These are phyloP conservation scores for Apodemia hepburni DNA, from an alignment of 2,888 invertebrate genomes.

Conservation along the genomic window DNA sequence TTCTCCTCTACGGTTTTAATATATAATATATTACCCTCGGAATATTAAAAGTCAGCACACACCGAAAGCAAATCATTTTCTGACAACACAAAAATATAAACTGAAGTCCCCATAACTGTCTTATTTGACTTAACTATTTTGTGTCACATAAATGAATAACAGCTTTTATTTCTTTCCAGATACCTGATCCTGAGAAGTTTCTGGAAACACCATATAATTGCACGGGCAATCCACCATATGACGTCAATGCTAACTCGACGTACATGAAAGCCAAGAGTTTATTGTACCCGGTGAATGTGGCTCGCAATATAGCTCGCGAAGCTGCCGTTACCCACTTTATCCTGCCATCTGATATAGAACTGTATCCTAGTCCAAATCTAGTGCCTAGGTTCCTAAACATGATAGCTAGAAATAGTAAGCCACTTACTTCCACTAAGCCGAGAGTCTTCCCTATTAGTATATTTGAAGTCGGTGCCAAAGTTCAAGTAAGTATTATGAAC, in stretches of 20 bases:
- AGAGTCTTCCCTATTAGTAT: slow-evolving; percentile 94
- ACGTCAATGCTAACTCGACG: slow-evolving; percentile 82
- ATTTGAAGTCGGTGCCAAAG: slow-evolving; percentile 88
- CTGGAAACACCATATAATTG: slow-evolving; percentile 85
- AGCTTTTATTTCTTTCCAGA: slow-evolving; percentile 63
- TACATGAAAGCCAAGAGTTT: slow-evolving; percentile 91
- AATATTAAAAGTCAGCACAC: too few species aligned
- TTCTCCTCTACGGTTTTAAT: too few species aligned
- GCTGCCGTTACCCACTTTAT: slow-evolving; percentile 90
- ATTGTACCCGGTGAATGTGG: slow-evolving; percentile 94
- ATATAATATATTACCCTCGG: too few species aligned
- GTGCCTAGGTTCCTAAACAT: slow-evolving; percentile 91
- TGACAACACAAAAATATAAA: too few species aligned
- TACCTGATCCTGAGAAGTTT: slow-evolving; percentile 83
- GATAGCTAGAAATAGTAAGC: slow-evolving; percentile 86
- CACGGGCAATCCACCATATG: slow-evolving; percentile 84
- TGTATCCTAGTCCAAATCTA: slow-evolving; percentile 92
- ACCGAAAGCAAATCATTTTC: too few species aligned
- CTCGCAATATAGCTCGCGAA: slow-evolving; percentile 93
- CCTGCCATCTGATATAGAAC: slow-evolving; percentile 93
- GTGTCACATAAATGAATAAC: not conserved
- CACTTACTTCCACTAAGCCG: slow-evolving; percentile 76
- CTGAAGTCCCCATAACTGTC: too few species aligned
- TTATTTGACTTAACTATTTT: not conserved
- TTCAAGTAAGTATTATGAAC: slow-evolving; percentile 48